Conservation (phyloP, 1,140 invertebrate species). For the Berghia stephanieae region DNA sequence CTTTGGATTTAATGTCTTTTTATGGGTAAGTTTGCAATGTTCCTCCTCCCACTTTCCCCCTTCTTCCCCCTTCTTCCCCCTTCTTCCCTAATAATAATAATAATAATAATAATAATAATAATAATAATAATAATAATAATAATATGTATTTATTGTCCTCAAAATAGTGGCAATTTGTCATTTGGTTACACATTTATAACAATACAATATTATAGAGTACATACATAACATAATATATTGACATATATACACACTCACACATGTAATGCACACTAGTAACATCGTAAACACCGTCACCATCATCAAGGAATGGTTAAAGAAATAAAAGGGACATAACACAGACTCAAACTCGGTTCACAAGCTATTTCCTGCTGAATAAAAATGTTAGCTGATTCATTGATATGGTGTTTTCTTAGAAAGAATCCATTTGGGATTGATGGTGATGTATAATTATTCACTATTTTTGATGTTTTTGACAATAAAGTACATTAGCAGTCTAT, state of each 20-base stretch:
- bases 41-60: too few relatives aligned
- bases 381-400: too few relatives aligned
- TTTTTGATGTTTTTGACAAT: not conserved
- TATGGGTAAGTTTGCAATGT: slow-evolving; percentile 39
- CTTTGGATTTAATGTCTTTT: slow-evolving; percentile 43
- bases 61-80: not conserved
- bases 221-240: too few relatives aligned
- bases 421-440: too few relatives aligned
- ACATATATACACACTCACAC: too few relatives aligned
- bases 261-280: too few relatives aligned
- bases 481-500: not conserved
- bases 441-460: not conserved
- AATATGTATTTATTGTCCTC: not conserved
- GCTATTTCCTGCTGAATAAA: too few relatives aligned
- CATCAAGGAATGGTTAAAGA: too few relatives aligned
- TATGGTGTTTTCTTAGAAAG: too few relatives aligned
- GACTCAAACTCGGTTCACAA: too few relatives aligned
- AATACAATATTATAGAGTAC: not conserved
- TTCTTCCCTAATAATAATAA: not conserved
- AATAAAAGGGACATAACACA: too few relatives aligned
- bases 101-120: not conserved
- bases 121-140: not conserved
- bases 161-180: not conserved
- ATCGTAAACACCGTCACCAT: too few relatives aligned
- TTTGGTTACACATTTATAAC: not conserved